Evolutionary conservation across 2,888 invertebrate species (phyloP).

Genomic region (Andrena bucephala): DNA sequence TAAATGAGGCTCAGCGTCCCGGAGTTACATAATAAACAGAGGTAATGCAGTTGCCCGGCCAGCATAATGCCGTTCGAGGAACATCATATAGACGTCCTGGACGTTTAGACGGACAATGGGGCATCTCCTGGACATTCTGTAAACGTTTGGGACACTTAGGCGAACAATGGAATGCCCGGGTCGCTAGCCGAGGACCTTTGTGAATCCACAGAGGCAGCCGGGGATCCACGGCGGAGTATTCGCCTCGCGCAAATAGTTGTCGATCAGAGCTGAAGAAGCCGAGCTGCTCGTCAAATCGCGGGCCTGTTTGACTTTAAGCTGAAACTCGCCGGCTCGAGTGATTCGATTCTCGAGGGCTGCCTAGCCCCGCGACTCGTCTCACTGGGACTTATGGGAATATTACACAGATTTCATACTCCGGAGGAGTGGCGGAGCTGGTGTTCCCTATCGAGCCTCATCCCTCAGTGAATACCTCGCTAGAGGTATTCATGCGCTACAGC

Average conservation of each 20-base stretch:
- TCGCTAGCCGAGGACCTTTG: conserved; percentile 58
- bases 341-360: background rate
- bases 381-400: background rate
- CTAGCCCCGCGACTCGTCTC: background rate
- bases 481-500: no score
- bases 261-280: conserved; percentile 17
- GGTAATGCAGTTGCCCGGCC: conserved; percentile 53
- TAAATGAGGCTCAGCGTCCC: conserved; percentile 57
- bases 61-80: conserved; percentile 59
- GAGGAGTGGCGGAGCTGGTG: no score
- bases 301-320: background rate
- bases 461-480: no score
- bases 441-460: no score
- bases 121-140: conserved; percentile 69
- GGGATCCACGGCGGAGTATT: conserved; percentile 42
- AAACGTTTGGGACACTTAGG: conserved; percentile 69
- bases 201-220: conserved; percentile 23
- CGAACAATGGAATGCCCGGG: conserved; percentile 63
- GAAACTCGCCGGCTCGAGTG: background rate
- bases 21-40: conserved; percentile 66
- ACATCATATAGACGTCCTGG: conserved; percentile 59
- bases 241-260: conserved; percentile 37
- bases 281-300: background rate
- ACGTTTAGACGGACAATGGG: conserved; percentile 67
- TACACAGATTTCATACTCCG: no score